Evolutionary conservation across 1,140 invertebrate genomes (phyloP).

Genomic region (Trinorchestia longiramus): DNA sequence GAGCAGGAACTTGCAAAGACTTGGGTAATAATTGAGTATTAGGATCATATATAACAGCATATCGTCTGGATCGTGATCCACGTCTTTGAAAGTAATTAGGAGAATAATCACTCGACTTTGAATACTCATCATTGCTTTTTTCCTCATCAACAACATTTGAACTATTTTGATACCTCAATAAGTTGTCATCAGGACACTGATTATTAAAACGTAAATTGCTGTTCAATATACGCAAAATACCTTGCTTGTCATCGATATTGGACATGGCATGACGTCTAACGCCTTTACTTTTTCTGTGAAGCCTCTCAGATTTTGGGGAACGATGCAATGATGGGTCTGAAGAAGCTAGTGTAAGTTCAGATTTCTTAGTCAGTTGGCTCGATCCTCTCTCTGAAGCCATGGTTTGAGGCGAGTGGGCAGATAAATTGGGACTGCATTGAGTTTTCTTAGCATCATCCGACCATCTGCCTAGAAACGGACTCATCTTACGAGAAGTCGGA

Average conservation of each 20-base stretch:
- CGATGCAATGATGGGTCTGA: constrained; percentile 11
- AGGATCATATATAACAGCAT: background rate
- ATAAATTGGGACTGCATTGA: background rate
- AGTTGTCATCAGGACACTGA: background rate
- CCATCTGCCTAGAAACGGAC: background rate
- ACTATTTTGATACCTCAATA: background rate
- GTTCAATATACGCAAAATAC: background rate
- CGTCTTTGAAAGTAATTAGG: background rate
- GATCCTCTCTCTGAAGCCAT: background rate
- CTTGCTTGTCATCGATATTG: constrained; percentile 21
- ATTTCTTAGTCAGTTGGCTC: background rate
- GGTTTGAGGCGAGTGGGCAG: background rate
- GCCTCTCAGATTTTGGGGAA: background rate
- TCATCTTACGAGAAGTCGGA: background rate
- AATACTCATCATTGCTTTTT: background rate
- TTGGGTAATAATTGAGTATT: background rate
- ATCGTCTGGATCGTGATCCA: background rate
- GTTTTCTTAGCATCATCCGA: background rate
- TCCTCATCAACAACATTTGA: background rate
- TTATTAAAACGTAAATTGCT: background rate
- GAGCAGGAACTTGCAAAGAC: background rate
- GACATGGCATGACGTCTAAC: background rate
- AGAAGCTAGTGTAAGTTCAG: background rate
- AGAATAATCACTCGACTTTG: background rate
- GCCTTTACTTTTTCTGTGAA: background rate